phyloP scores from a whole-genome alignment of 2,113 vertebrate species.

The Perccottus glenii region DNA sequence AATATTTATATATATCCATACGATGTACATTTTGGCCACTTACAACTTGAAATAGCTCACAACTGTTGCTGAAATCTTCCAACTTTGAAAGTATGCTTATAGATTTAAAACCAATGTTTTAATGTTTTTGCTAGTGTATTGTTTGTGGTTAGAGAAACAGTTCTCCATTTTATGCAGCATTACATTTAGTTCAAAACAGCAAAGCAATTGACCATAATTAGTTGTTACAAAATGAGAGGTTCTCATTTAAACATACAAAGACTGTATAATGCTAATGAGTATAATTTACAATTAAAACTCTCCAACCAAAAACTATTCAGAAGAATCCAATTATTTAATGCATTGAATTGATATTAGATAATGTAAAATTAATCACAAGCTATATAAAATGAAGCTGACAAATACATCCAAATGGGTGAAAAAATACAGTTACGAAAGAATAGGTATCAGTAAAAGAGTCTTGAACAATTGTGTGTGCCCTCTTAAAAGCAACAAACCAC shows the following conservation, averaged over 20 bases:
- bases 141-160: constrained; percentile 4
- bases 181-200: constrained; percentile 27
- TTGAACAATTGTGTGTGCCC: constrained; percentile 13
- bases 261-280: constrained; percentile 21
- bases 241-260: constrained; percentile 12
- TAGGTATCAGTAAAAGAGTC: constrained; percentile 13
- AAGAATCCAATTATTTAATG: constrained; percentile 18
- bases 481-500: constrained; percentile 40
- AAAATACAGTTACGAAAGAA: background rate
- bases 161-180: constrained; percentile 8
- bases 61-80: no score
- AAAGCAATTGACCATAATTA: constrained; percentile 38
- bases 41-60: no score
- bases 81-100: no score
- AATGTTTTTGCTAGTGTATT: constrained; percentile 8
- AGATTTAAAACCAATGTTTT: no score
- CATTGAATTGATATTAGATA: background rate
- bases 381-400: constrained; percentile 21
- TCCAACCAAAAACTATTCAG: constrained; percentile 27
- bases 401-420: no score
- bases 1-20: no score
- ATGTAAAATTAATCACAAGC: no score
- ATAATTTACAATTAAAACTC: constrained; percentile 24
- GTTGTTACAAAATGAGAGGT: constrained; percentile 23
- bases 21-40: no score